A percentile compares a stretch with the other conserved stretches of the same genome.
Conservation (phyloP, 2,888 invertebrate genomes). For the Apeira syringaria region DNA sequence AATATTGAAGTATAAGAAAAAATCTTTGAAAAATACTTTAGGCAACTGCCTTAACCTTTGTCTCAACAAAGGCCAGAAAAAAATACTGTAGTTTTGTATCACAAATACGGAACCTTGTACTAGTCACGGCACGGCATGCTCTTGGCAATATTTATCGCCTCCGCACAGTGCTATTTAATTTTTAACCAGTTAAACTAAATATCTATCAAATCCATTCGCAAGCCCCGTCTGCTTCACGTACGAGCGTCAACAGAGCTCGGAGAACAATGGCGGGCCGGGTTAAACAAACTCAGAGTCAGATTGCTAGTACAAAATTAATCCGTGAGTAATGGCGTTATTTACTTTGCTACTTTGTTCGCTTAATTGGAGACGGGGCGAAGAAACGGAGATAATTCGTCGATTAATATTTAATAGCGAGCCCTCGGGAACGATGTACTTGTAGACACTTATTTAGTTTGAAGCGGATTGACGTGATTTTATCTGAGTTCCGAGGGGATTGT, state of each 20-base stretch:
- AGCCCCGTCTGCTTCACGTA: conserved; percentile 5
- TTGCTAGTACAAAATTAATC: conserved; percentile 73
- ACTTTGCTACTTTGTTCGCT: conserved; percentile 78
- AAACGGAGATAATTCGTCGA: conserved; percentile 77
- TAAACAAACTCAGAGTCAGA: conserved; percentile 65
- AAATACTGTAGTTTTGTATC: no score
- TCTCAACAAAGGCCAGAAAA: no score
- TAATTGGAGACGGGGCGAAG: conserved; percentile 77
- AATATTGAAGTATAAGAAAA: no score
- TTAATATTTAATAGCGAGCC: conserved; percentile 74
- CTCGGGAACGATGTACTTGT: not conserved
- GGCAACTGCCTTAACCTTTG: no score
- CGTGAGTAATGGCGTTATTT: conserved; percentile 65
- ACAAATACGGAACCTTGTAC: no score
- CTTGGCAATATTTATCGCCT: no score
- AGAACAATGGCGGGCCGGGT: conserved; percentile 33
- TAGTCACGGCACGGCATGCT: no score
- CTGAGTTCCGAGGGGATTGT: no score
- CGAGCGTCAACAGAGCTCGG: conserved; percentile 21
- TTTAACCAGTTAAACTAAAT: conserved; percentile 19
- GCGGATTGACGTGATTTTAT: no score
- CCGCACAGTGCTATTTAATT: not conserved
- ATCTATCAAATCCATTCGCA: conserved; percentile 7
- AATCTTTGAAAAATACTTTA: no score
- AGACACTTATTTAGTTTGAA: conserved; percentile 4